Conservation (phyloP, 2,888 invertebrate species). For the Aelia acuminata region DNA sequence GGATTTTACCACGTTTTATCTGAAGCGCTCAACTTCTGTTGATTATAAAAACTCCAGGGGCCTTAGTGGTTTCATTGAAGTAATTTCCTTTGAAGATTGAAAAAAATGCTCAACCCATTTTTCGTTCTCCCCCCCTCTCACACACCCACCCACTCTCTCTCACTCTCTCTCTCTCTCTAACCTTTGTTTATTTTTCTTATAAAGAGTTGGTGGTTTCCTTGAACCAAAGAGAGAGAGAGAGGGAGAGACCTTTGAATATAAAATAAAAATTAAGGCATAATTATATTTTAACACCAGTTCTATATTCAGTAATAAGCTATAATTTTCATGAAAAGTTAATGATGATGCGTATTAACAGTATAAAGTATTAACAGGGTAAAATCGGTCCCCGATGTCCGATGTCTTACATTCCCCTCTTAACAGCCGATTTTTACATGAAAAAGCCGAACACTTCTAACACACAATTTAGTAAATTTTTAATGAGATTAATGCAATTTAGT, state of each 20-base stretch:
- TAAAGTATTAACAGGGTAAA: too few relatives aligned
- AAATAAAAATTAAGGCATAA: neutral
- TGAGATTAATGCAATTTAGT: too few relatives aligned
- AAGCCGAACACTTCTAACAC: too few relatives aligned
- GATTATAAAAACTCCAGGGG: neutral
- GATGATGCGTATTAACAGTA: too few relatives aligned
- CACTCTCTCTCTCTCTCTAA: neutral
- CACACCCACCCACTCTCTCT: neutral
- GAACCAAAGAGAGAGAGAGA: too few relatives aligned
- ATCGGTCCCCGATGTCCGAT: too few relatives aligned
- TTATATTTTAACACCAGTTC: neutral
- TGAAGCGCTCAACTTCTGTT: neutral
- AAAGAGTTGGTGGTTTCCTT: neutral
- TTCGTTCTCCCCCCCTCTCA: neutral
- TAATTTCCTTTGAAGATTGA: neutral
- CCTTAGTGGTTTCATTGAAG: neutral
- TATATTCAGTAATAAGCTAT: neutral
- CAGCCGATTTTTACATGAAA: too few relatives aligned
- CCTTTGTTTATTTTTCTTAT: too few relatives aligned
- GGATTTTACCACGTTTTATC: neutral
- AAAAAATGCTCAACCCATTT: neutral
- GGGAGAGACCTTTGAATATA: neutral
- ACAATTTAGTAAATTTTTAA: too few relatives aligned
- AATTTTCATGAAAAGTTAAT: too few relatives aligned
- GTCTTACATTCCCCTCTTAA: too few relatives aligned